Conservation (phyloP, 2,797 vertebrate genomes). For the Chelon labrosus region DNA sequence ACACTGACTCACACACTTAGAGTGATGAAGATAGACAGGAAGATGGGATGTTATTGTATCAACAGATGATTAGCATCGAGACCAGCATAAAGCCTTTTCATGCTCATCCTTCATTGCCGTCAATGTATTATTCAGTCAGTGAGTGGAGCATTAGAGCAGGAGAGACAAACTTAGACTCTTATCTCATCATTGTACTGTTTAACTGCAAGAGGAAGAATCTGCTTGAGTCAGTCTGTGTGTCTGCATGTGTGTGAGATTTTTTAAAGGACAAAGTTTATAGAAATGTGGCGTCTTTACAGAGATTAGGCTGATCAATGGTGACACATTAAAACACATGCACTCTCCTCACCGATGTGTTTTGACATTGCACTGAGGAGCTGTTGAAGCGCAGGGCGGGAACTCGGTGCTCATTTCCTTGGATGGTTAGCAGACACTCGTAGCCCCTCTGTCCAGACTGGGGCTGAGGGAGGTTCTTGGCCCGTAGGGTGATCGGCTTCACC, state of each 20-base stretch:
- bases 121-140: constrained; percentile 63
- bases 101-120: constrained; percentile 65
- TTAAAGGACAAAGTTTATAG: constrained; percentile 25
- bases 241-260: background rate
- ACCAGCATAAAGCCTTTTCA: constrained; percentile 70
- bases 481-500: constrained; percentile 95
- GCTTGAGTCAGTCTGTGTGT: constrained; percentile 17
- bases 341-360: constrained; percentile 95
- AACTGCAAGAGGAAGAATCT: constrained; percentile 28
- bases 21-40: constrained; percentile 77
- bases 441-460: constrained; percentile 96
- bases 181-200: constrained; percentile 46
- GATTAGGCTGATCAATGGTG: constrained; percentile 23
- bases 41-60: constrained; percentile 78
- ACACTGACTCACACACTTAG: constrained; percentile 48
- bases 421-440: constrained; percentile 94
- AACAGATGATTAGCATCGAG: constrained; percentile 76
- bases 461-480: constrained; percentile 96
- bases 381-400: constrained; percentile 97
- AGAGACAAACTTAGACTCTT: constrained; percentile 56
- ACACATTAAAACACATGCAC: constrained; percentile 1
- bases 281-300: constrained; percentile 37
- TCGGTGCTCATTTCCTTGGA: constrained; percentile 93
- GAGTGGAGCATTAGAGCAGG: constrained; percentile 60
- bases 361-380: constrained; percentile 98